These are phyloP conservation scores for Sardina pilchardus DNA, from an alignment of 2,113 vertebrate species.

Conservation along the genomic window DNA sequence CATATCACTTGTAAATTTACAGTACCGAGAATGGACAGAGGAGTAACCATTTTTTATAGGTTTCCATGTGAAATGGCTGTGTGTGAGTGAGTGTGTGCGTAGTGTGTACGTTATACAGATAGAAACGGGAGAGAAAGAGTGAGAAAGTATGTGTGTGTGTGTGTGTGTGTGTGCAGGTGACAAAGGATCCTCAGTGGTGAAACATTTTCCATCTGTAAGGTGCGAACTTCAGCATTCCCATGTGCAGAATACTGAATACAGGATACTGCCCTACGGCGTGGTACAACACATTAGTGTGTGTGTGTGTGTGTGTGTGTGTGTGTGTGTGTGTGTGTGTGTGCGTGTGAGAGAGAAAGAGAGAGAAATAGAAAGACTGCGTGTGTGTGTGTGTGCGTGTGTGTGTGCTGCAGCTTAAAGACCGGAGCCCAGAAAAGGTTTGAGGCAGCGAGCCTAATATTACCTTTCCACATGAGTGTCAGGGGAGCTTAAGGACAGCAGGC, in stretches of 20 bases:
- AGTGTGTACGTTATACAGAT: background rate
- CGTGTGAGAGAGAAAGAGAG: background rate
- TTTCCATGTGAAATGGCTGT: background rate
- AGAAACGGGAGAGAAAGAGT: background rate
- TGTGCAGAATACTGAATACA: background rate
- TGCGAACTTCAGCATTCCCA: slow-evolving; percentile 14
- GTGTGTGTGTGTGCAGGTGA: background rate
- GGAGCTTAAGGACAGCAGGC: background rate
- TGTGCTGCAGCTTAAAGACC: background rate
- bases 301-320: background rate
- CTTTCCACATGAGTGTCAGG: background rate
- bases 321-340: background rate
- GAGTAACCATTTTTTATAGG: background rate
- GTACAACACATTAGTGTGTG: background rate
- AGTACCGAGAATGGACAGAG: slow-evolving; percentile 42
- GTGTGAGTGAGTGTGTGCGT: background rate
- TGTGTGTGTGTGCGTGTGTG: slow-evolving; percentile 2
- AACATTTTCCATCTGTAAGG: slow-evolving; percentile 15
- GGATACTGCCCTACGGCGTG: background rate
- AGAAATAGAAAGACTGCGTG: background rate
- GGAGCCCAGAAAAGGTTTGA: background rate
- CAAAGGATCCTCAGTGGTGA: slow-evolving; percentile 11
- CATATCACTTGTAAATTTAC: slow-evolving; percentile 49
- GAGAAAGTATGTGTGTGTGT: background rate
- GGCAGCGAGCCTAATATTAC: background rate